A percentile compares a stretch with the other conserved stretches of the same genome.
Evolutionary conservation across 2,888 invertebrate species (phyloP).

Genomic region (Hylaea fasciaria): DNA sequence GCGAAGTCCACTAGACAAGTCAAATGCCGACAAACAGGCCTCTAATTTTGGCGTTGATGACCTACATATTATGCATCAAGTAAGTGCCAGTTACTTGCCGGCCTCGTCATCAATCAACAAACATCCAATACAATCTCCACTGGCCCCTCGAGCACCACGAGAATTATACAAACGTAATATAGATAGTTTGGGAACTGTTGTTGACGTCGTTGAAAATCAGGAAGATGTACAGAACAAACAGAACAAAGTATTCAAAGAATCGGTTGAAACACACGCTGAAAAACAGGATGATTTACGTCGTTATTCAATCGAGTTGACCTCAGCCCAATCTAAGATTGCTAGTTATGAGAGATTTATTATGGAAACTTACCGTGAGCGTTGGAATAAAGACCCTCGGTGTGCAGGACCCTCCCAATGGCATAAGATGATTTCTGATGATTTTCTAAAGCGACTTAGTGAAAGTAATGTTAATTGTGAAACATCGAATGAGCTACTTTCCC

Average conservation of each 20-base stretch:
- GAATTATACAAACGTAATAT: conserved; percentile 19
- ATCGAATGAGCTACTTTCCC: background rate
- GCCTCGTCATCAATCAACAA: background rate
- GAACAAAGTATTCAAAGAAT: conserved; percentile 3
- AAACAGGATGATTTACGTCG: conserved; percentile 6
- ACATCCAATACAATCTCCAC: conserved; percentile 2
- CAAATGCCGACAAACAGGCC: background rate
- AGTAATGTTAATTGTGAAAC: background rate
- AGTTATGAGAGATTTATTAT: conserved; percentile 2
- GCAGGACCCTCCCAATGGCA: background rate
- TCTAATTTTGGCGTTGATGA: background rate
- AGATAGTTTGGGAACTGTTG: conserved; percentile 18
- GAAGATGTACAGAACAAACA: conserved; percentile 6
- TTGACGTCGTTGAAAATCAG: background rate
- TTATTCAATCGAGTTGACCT: conserved; percentile 6
- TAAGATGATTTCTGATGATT: background rate
- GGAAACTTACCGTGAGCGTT: conserved; percentile 1
- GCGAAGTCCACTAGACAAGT: background rate
- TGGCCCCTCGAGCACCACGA: conserved; percentile 5
- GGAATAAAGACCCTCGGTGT: background rate
- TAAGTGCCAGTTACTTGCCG: background rate
- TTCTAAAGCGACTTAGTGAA: background rate
- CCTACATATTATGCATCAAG: background rate
- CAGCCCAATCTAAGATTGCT: background rate
- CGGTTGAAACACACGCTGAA: conserved; percentile 2